Base-by-base conservation (phyloP, 2,797 vertebrate species). In the Emys orbicularis region DNA sequence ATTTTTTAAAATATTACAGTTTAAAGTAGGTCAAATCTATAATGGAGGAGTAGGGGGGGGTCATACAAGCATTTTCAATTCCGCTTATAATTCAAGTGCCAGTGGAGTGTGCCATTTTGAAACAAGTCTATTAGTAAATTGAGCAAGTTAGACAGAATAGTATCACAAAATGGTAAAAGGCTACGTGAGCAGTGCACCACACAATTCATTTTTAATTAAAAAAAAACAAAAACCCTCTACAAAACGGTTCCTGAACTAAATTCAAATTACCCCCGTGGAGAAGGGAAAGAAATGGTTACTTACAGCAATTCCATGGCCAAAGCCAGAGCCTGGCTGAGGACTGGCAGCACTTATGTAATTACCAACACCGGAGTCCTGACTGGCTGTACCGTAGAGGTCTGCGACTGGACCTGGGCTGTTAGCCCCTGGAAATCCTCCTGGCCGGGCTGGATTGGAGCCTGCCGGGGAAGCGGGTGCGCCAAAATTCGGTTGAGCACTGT, bases 321-420 rank as follows among this genome's bases (percentile, higher is more conserved):
- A 99, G 98, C 99, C 99, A 1, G 99, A 99, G 97, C 99, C 99
- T 68, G 99, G 99, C 98, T 99, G 99, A 93, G 99, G 99, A 98
- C 99, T 99, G 98, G 99, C 99, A 83, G 98, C 98, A 8, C 98
- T 98, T 98, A 99, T 98, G 98, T 99, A 99, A 98, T 99, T 99
- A 93, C 98, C 99, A 98, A 99, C 99, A 97, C 99, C 99, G 89
- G 99, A 99, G 96, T 99, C 99, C 98, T 99, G 99, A 98, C 99
- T 99, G 98, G 98, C 98, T 68, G 99, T 99, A 97, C 99, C 99
- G 91, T 99, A 99, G 98, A 99, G 98, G 97, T 99, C 99, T 86
- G 99, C 99, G 95, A 99, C 99, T 41, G 99, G 99, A 94, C 99
- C 99, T 91, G 99, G 99, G 98, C 99, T 99, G 98, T 99, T 99